Evolutionary conservation across 2,113 vertebrate species (phyloP).

Genomic region (Bubo blakistoni): DNA sequence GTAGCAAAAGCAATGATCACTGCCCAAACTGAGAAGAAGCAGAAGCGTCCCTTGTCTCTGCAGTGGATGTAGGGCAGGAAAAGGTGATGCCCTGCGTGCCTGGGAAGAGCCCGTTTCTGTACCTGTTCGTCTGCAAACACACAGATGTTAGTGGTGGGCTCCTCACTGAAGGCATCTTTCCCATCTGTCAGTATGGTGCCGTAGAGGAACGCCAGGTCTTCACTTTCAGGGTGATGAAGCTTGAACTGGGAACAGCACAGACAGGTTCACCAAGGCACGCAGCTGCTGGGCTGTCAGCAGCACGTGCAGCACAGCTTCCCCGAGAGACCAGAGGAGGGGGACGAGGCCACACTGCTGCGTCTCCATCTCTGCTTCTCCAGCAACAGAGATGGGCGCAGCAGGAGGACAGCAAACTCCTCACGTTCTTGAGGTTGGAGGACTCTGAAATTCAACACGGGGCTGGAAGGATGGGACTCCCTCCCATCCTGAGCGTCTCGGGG

Average conservation of each 20-base stretch:
- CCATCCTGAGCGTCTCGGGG: accelerated
- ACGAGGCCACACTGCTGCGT: not conserved
- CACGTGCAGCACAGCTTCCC: not conserved
- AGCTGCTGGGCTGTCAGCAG: not conserved
- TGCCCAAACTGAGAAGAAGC: not conserved
- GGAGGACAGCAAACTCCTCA: not conserved
- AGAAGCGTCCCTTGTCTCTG: not conserved
- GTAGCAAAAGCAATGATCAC: not conserved
- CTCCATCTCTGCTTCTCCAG: not conserved
- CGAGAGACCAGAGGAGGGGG: not conserved
- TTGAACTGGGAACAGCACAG: slow-evolving; percentile 77
- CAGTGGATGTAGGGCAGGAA: not conserved
- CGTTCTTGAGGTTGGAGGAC: not conserved
- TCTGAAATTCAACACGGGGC: not conserved
- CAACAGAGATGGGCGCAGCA: accelerated
- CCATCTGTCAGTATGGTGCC: slow-evolving; percentile 95
- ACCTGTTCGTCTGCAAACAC: slow-evolving; percentile 97
- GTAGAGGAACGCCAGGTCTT: slow-evolving; percentile 91
- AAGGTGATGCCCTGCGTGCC: not conserved
- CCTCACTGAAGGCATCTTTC: slow-evolving; percentile 80
- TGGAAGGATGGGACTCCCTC: not conserved
- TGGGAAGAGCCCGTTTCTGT: not conserved
- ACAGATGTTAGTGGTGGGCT: slow-evolving; percentile 89
- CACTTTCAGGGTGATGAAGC: slow-evolving; percentile 83
- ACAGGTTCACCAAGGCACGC: not conserved